Conservation (phyloP, 2,113 vertebrate genomes). For the Caloenas nicobarica region DNA sequence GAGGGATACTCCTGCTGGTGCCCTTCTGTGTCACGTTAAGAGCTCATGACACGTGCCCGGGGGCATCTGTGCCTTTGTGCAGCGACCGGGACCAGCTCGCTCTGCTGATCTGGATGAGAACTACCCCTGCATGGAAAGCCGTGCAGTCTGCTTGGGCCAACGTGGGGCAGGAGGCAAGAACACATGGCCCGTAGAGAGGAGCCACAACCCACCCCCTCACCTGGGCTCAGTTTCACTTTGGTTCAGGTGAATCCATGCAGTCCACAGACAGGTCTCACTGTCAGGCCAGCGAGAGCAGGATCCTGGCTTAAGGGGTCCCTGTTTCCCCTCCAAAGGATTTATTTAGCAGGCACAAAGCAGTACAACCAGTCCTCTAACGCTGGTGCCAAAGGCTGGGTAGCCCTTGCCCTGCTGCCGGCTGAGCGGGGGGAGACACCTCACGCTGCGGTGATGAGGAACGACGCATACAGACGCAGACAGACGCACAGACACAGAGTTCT, state of each 20-base stretch:
- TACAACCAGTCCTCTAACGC: neutral
- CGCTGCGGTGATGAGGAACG: no score
- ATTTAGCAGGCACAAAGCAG: neutral
- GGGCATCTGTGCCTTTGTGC: neutral
- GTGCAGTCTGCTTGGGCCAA: accelerated
- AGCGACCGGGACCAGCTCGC: accelerated
- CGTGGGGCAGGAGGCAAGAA: accelerated
- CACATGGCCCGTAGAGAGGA: accelerated
- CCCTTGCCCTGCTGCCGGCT: accelerated
- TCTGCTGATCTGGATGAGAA: neutral
- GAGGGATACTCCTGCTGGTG: accelerated
- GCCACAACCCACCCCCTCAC: neutral
- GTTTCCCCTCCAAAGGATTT: neutral
- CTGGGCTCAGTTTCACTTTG: neutral
- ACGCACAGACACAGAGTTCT: no score
- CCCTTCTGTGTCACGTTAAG: neutral
- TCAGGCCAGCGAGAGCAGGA: neutral
- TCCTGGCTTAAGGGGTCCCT: no score
- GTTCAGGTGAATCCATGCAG: neutral
- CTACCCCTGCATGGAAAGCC: neutral
- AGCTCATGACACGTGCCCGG: neutral
- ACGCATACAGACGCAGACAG: no score
- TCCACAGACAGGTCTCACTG: accelerated
- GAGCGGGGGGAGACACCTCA: accelerated
- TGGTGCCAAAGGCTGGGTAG: neutral